Evolutionary conservation across 37 sponge, comb jelly and placozoan genomes (phyloP), one percentile per base, ranked within the genome.

Genomic region (Ephydatia muelleri): DNA sequence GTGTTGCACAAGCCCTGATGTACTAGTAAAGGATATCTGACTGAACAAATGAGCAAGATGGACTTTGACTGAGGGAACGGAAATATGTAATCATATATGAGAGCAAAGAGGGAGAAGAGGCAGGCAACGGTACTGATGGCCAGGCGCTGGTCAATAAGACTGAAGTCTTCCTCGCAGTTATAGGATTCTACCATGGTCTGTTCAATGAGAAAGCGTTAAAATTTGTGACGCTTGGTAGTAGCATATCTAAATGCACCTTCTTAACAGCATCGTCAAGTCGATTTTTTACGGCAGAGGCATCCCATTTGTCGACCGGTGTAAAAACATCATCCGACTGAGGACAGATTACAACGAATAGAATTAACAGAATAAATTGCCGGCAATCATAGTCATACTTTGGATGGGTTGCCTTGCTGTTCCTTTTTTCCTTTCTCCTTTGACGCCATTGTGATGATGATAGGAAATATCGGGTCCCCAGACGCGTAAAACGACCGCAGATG

Each of bases 261-360:
- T 94, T 94, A 5, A 86, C 81, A 4, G 86, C 82, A 40, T 94
- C 95, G 34, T 94, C 95, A 27, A 94, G 38, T 21, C 90, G 86
- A 83, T 94, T 85, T 67, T 91, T 88, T 31, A 94, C 92, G 29
- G 85, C 88, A 32, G 93, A 57, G 1, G 70, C 67, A 77, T 88
- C 89, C 95, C 95, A 94, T 68, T 83, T 85, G 81, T 94, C 91
- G 21, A 94, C 79, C 38, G 79, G 87, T 23, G 91, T 49, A 32
- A 83, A 87, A 2, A 71, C 78, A 12, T 69, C 85, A 9, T 88
- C 85, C 40, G 43, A 49, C 16, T 71, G 72, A 71, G 12, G 32
- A 34, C 16, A 71, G 32, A 71, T 34, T 71, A 1, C 3, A 9
- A 9, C 12, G 72, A 71, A 14, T 30, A 33, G 13, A 11, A 68